phyloP scores from a whole-genome alignment of 2,113 vertebrate species.

The Nyctibius bracteatus region DNA sequence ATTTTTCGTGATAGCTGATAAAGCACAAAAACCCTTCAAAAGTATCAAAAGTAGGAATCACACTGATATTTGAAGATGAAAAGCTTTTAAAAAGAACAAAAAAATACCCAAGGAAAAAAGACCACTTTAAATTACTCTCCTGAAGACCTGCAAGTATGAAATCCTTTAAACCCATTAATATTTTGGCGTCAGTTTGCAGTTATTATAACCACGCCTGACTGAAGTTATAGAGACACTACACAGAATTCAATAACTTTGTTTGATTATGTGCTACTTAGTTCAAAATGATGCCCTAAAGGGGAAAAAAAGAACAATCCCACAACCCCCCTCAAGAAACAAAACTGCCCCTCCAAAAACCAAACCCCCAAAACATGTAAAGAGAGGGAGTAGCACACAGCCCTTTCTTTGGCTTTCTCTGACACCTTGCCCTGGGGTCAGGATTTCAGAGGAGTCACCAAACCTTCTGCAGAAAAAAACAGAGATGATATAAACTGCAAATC shows the following conservation, averaged over 20 bases:
- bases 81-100: neutral
- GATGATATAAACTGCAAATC: neutral
- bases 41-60: neutral
- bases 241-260: neutral
- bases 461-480: neutral
- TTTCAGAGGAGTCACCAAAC: neutral
- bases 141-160: neutral
- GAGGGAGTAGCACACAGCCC: neutral
- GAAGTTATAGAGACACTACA: neutral
- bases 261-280: neutral
- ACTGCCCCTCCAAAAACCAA: accelerated
- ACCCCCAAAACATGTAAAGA: accelerated
- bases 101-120: neutral
- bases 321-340: neutral
- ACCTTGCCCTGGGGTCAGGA: neutral
- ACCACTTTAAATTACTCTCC: neutral
- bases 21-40: neutral
- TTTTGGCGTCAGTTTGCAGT: conserved; percentile 1
- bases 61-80: neutral
- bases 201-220: neutral
- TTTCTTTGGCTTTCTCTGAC: neutral
- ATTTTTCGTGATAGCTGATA: neutral
- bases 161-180: conserved; percentile 21
- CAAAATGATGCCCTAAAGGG: neutral
- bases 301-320: neutral